These are phyloP conservation scores for Hydrozoanthus tunicans DNA, from an alignment of 64 coral and sea anemone species.

Conservation along the genomic window DNA sequence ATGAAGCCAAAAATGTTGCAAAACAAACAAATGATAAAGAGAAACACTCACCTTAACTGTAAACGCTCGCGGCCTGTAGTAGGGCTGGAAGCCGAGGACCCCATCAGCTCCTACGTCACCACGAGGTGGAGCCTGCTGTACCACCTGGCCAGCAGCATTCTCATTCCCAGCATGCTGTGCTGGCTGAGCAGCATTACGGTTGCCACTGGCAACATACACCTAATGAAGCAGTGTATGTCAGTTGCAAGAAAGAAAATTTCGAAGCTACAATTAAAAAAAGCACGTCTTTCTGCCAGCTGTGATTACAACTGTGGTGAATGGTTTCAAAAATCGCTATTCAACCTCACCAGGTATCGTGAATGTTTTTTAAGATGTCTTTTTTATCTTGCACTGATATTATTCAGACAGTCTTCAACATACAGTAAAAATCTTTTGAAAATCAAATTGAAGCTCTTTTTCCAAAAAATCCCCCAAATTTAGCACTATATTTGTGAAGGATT, in stretches of 20 bases:
- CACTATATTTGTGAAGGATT: too few species aligned
- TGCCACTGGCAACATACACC: conserved; percentile 65
- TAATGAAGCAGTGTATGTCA: neutral
- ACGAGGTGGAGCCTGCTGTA: conserved; percentile 61
- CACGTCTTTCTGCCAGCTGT: too few species aligned
- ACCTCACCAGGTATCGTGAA: too few species aligned
- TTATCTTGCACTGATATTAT: too few species aligned
- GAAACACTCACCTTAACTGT: conserved; percentile 62
- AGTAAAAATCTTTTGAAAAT: too few species aligned
- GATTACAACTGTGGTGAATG: too few species aligned
- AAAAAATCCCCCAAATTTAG: too few species aligned
- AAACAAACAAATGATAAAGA: conserved; percentile 2
- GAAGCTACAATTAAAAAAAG: neutral
- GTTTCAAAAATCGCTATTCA: too few species aligned
- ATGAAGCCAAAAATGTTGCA: neutral
- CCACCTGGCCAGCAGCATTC: conserved; percentile 59
- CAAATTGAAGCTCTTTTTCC: too few species aligned
- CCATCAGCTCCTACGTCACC: conserved; percentile 56
- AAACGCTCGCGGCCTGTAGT: conserved; percentile 81
- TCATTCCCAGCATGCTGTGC: conserved; percentile 26
- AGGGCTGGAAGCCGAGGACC: conserved; percentile 88
- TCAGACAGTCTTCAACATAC: too few species aligned
- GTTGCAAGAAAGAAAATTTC: neutral
- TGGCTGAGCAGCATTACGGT: conserved; percentile 29
- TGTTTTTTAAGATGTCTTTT: too few species aligned